phyloP scores from a whole-genome alignment of 2,797 vertebrate genomes.

The Tangara arthus region DNA sequence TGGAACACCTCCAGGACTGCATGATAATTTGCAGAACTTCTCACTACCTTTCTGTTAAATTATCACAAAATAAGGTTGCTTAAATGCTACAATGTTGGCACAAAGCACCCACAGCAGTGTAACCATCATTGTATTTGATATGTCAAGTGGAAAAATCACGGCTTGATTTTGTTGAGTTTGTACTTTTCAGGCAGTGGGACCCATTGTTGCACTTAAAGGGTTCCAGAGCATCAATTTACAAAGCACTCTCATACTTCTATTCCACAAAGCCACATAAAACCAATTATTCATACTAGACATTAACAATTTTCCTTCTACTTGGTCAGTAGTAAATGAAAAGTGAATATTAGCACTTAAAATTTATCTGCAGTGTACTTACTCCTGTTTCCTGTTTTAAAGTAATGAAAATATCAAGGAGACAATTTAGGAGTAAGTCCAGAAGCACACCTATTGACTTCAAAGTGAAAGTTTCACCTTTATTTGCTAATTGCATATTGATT shows the following conservation, averaged over 20 bases:
- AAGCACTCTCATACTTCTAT: not conserved
- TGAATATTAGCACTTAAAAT: not conserved
- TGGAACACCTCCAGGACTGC: not conserved
- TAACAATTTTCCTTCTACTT: constrained; percentile 1
- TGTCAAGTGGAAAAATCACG: constrained; percentile 17
- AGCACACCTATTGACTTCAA: not conserved
- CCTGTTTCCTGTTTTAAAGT: not conserved
- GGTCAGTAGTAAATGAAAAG: not conserved
- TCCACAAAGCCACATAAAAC: not conserved
- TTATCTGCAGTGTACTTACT: not conserved
- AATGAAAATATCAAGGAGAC: not conserved
- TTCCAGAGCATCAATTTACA: not conserved
- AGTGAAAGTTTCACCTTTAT: not conserved
- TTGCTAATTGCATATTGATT: not conserved
- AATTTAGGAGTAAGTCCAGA: not conserved
- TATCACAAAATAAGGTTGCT: not conserved
- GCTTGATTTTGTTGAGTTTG: not conserved
- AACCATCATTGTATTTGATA: constrained; percentile 2
- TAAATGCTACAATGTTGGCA: not conserved
- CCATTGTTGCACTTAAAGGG: not conserved
- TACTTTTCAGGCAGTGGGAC: not conserved
- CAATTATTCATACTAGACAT: not conserved
- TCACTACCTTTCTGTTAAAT: not conserved
- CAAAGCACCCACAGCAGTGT: not conserved
- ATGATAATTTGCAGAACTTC: not conserved